Percentiles rank a stretch among this genome's conserved stretches.
These are phyloP conservation scores for Acleris holmiana DNA, from an alignment of 2,888 invertebrate genomes.

Conservation along the genomic window DNA sequence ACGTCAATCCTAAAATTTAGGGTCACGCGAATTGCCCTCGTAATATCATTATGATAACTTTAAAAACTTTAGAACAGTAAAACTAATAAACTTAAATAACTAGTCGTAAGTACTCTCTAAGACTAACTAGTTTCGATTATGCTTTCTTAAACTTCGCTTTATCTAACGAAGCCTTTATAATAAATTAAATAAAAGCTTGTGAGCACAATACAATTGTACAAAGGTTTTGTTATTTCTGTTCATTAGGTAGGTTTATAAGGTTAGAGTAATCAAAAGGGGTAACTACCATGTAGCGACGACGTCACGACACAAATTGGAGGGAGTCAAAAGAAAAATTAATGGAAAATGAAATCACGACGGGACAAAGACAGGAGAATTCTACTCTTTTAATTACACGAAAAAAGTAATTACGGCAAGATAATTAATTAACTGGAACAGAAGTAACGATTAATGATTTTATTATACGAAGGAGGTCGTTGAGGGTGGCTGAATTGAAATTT, in stretches of 20 bases:
- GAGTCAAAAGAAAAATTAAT: slow-evolving; percentile 84
- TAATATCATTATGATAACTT: slow-evolving; percentile 6
- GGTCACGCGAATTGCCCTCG: neutral
- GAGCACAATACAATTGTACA: slow-evolving; percentile 60
- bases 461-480: slow-evolving; percentile 80
- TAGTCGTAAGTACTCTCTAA: slow-evolving; percentile 15
- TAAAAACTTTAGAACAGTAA: slow-evolving; percentile 26
- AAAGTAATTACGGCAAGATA: slow-evolving; percentile 84
- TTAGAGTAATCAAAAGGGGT: slow-evolving; percentile 81
- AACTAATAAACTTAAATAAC: slow-evolving; percentile 22
- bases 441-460: slow-evolving; percentile 85
- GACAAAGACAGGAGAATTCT: slow-evolving; percentile 83
- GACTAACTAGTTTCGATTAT: slow-evolving; percentile 28
- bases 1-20: no score
- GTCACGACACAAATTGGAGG: slow-evolving; percentile 86
- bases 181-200: slow-evolving; percentile 44
- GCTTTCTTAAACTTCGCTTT: slow-evolving; percentile 22
- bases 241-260: slow-evolving; percentile 82
- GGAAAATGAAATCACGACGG: slow-evolving; percentile 83
- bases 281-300: slow-evolving; percentile 76
- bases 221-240: slow-evolving; percentile 67
- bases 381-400: slow-evolving; percentile 85
- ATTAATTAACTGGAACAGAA: slow-evolving; percentile 85
- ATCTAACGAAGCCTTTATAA: slow-evolving; percentile 8
- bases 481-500: slow-evolving; percentile 77